phyloP scores from a whole-genome alignment of 2,888 invertebrate species.

The Aphodius granarius region DNA sequence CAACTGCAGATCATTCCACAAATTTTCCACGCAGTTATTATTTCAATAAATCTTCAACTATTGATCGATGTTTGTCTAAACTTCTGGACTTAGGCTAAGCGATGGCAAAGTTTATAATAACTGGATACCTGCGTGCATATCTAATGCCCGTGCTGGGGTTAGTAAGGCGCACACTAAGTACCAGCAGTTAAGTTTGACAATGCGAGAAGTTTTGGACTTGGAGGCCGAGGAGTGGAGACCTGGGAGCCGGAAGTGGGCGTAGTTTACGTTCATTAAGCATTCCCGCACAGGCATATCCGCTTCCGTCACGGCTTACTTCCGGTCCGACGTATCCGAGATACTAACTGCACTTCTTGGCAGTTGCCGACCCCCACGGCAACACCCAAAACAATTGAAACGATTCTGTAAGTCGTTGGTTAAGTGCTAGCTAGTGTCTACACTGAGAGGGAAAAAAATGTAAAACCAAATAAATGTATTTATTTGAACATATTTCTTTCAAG shows the following conservation, averaged over 20 bases:
- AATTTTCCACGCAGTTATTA: no score
- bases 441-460: no score
- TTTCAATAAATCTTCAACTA: neutral
- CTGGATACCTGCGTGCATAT: neutral
- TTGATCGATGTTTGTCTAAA: neutral
- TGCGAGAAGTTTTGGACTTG: neutral
- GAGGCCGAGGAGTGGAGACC: neutral
- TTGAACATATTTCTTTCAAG: no score
- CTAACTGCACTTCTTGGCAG: neutral
- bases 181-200: slow-evolving; percentile 2
- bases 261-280: slow-evolving; percentile 16
- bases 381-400: no score
- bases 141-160: neutral
- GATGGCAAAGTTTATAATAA: neutral
- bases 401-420: no score
- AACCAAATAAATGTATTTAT: no score
- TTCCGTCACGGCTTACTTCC: slow-evolving; percentile 13
- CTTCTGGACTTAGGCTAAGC: neutral
- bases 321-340: neutral
- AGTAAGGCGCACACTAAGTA: neutral
- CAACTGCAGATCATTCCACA: no score
- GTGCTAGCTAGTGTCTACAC: no score
- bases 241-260: neutral
- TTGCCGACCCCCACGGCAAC: neutral
- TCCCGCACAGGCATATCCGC: slow-evolving; percentile 10